Evolutionary conservation across 1,140 invertebrate genomes (phyloP), one percentile per base, ranked within the genome.

Genomic region (Campodea augens): DNA sequence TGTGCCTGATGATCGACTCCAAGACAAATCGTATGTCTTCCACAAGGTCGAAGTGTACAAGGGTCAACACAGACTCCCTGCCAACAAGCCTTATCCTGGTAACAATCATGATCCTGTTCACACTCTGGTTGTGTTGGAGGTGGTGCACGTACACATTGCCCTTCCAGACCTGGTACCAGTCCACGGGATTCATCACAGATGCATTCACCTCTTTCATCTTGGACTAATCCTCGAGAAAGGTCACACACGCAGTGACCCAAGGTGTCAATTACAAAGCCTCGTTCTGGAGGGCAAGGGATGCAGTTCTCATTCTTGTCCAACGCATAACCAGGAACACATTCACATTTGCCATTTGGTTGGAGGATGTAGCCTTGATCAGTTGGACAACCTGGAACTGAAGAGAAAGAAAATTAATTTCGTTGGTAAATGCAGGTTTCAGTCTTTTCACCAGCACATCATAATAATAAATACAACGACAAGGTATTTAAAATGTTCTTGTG

Each of bases 181-280:
- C 81, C 81, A 49, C 74, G 70, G 44, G 77, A 71, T 1, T 64
- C 63, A 2, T 78, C 77, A 57, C 82, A 86, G 4, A 79, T 72
- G 58, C 87, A 92, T 44, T 70, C 70, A n/a, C 78, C 78, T 18
- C 75, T 65, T 37, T 79, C 78, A 45, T 81, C 77, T 24, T 79
- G 73, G 10, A 77, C 74, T 51, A 80, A 71, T 19, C 81, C 81
- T 45, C 75, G 72, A 43, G 78, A 75, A 4, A 81, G 55, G 27
- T 77, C 81, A 54, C 84, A 89, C 0, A 85, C 75, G 51, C 84
- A 89, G 15, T 75, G 72, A 5, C 83, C 83, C n/a, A n/a, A 18
- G 12, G 10, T 18, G 20, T 18, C 13, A 47, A 44, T 25, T 36
- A 1, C 19, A 27, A 25, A 43, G 5, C 81, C 81, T 50, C 77